Evolutionary conservation across 23 tunicate genomes (phyloP).

Genomic region (Trididemnum miniatum): DNA sequence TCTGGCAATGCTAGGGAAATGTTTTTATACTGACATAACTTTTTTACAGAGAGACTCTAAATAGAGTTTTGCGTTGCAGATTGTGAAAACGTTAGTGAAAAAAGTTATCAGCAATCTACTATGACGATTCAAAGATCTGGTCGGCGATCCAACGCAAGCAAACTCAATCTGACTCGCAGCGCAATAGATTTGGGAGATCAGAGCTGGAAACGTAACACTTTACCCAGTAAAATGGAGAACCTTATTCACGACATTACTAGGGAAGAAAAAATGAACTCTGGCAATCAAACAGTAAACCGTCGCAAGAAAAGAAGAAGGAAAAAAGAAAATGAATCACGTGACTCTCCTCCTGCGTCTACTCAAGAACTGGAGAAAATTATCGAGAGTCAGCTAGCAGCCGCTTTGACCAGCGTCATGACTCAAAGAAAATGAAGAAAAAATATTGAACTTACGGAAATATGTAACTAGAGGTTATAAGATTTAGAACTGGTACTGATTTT

Average conservation of each 20-base stretch:
- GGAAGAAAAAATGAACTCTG: neutral
- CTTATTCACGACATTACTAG: neutral
- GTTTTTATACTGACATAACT: too few relatives aligned
- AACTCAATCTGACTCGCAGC: neutral
- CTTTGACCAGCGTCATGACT: neutral
- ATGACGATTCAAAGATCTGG: neutral
- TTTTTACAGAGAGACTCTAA: too few relatives aligned
- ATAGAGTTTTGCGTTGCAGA: too few relatives aligned
- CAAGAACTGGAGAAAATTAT: constrained; percentile 19
- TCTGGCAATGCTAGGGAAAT: too few relatives aligned
- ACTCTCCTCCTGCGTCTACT: neutral
- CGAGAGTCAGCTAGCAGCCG: constrained; percentile 8
- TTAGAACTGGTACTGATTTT: too few relatives aligned
- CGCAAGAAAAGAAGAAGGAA: neutral
- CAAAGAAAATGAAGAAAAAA: neutral
- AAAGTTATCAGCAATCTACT: too few relatives aligned
- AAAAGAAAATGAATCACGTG: neutral
- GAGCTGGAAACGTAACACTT: neutral
- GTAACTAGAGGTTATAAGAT: too few relatives aligned
- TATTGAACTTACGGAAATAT: too few relatives aligned
- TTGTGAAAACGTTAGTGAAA: neutral
- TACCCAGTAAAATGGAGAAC: neutral
- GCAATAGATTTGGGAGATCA: neutral
- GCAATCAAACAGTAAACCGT: neutral
- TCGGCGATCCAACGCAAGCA: neutral